A percentile compares a stretch with the other conserved stretches of the same genome.
These are phyloP conservation scores for Caradrina kadenii DNA, from an alignment of 2,888 invertebrate genomes.

Conservation along the genomic window DNA sequence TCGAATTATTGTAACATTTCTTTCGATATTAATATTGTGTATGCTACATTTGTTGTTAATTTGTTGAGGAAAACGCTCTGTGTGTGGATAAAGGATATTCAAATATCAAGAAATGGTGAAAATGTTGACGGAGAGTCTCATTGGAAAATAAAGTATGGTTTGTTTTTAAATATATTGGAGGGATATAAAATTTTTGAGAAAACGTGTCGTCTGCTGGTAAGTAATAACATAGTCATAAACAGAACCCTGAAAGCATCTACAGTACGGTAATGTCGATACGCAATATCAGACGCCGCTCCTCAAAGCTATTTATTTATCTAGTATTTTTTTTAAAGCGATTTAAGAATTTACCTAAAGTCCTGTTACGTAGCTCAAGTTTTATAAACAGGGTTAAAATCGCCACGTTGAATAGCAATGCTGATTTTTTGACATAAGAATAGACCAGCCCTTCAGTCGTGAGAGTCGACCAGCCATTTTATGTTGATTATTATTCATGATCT, in stretches of 20 bases:
- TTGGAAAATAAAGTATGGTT: constrained; percentile 18
- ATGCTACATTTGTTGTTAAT: constrained; percentile 27
- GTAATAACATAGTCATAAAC: not conserved
- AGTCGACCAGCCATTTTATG: too few relatives aligned
- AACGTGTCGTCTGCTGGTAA: constrained; percentile 34
- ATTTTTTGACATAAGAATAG: too few relatives aligned
- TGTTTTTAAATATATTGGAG: constrained; percentile 28
- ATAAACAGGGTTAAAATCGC: too few relatives aligned
- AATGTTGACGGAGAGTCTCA: not conserved
- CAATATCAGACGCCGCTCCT: too few relatives aligned
- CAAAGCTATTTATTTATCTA: too few relatives aligned
- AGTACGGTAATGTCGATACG: too few relatives aligned
- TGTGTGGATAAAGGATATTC: constrained; percentile 17
- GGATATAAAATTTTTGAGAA: constrained; percentile 26
- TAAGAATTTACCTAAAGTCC: too few relatives aligned
- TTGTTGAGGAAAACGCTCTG: constrained; percentile 10
- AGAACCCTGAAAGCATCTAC: too few relatives aligned
- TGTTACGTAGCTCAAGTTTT: too few relatives aligned
- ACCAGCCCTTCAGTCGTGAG: too few relatives aligned
- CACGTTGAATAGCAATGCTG: too few relatives aligned
- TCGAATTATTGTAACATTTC: constrained; percentile 14
- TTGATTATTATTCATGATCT: not conserved
- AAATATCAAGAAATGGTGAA: not conserved
- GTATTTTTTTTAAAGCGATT: too few relatives aligned
- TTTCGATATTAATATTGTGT: constrained; percentile 34